Evolutionary conservation across 2,888 invertebrate genomes (phyloP), one percentile per base, ranked within the genome.

Genomic region (Druceiella hillmani): DNA sequence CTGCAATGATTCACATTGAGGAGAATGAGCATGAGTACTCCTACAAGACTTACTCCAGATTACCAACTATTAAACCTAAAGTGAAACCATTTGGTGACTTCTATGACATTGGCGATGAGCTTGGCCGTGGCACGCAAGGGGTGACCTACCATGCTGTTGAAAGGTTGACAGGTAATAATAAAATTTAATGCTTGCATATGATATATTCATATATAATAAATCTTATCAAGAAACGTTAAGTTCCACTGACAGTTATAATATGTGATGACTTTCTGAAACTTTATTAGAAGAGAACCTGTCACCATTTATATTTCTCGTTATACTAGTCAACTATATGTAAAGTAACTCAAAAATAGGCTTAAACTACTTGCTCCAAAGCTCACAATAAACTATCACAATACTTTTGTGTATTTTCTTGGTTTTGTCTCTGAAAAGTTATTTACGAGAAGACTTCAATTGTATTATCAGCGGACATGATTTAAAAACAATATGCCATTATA

Each of bases 51-150:
- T 86, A 86, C 56, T 74, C 74, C 31, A 75, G 76, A 40, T 72
- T 78, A 32, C 70, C 82, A 0, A 83, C 86, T 34, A 78, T 91
- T 35, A 83, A 81, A 57, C 64, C 85, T 0, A 81, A 79, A 53
- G 77, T 76, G 47, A 81, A 82, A 52, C 79, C 79, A 1, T 81
- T 85, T 55, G 79, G 79, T 3, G 90, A 91, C 51, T 79, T 79
- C 59, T 93, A 92, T 61, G 91, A 92, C 59, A 75, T 93, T 43
- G 93, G 93, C 0, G 91, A 92, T 62, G 92, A 93, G 61, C 67
- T 93, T 14, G 93, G 93, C 15, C 78, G 93, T 36, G 93, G 93
- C 25, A 93, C 92, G 0, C 92, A 92, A 59, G 92, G 90, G 2
- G 80, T 90, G 25, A 87, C 85, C 1, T 90, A 91, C 61, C 92